phyloP scores from a whole-genome alignment of 2,888 invertebrate genomes.

The Pammene aurita region DNA sequence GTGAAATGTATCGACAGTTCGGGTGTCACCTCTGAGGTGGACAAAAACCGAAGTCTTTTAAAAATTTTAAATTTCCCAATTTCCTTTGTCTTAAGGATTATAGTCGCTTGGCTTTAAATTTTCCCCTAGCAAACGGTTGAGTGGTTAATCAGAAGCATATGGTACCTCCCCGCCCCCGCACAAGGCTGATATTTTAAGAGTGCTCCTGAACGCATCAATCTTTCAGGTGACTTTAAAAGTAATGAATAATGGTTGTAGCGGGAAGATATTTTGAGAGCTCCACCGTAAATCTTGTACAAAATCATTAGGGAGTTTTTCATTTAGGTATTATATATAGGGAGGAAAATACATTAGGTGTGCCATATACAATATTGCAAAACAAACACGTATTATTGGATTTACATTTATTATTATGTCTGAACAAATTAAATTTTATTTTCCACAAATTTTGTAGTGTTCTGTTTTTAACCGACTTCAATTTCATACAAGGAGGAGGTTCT shows the following conservation, averaged over 20 bases:
- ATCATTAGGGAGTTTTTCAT: constrained; percentile 27
- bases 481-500: too few relatives aligned
- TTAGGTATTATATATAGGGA: too few relatives aligned
- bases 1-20: constrained; percentile 84
- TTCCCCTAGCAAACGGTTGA: constrained; percentile 44
- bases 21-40: constrained; percentile 76
- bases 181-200: constrained; percentile 68
- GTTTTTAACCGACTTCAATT: too few relatives aligned
- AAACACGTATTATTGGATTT: neutral
- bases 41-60: constrained; percentile 50
- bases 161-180: constrained; percentile 61
- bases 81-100: constrained; percentile 52
- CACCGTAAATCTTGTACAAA: constrained; percentile 32
- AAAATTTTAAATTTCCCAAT: constrained; percentile 50
- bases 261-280: constrained; percentile 32
- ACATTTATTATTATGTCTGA: too few relatives aligned
- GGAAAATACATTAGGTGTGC: neutral
- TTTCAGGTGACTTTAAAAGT: constrained; percentile 69
- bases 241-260: constrained; percentile 49
- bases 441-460: too few relatives aligned
- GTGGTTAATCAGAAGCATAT: constrained; percentile 67
- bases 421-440: too few relatives aligned
- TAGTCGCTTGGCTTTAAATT: constrained; percentile 47
- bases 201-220: constrained; percentile 72
- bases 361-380: neutral